A percentile compares a stretch with the other conserved stretches of the same genome.
Evolutionary conservation across 2,113 vertebrate species (phyloP).

Genomic region (Catagonus wagneri): DNA sequence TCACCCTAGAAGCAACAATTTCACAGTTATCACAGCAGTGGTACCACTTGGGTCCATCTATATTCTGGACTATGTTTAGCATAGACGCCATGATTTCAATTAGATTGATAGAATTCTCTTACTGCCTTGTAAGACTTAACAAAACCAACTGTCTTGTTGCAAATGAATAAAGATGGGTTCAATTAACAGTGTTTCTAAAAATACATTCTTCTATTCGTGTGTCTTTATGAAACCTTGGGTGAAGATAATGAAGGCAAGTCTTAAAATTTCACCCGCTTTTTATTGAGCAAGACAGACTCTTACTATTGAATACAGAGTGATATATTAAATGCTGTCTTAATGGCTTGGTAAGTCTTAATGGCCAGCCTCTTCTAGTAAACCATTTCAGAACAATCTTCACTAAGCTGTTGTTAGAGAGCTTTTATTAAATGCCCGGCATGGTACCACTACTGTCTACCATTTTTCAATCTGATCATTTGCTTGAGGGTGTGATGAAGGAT

Average conservation of each 20-base stretch:
- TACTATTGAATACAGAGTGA: neutral
- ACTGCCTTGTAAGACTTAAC: conserved; percentile 16
- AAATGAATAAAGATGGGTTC: conserved; percentile 50
- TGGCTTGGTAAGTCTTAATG: conserved; percentile 16
- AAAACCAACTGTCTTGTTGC: conserved; percentile 15
- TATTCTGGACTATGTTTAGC: neutral
- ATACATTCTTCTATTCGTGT: conserved; percentile 2
- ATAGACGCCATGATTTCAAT: conserved; percentile 25
- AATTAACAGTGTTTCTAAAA: conserved; percentile 48
- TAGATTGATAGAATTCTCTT: conserved; percentile 22
- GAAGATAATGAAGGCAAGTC: conserved; percentile 28
- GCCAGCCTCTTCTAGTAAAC: neutral
- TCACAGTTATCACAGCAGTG: conserved; percentile 10
- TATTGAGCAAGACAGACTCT: conserved; percentile 30
- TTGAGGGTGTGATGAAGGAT: conserved; percentile 1
- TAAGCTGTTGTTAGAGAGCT: conserved; percentile 7
- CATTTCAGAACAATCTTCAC: neutral
- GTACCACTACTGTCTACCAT: neutral
- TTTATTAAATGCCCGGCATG: conserved; percentile 10
- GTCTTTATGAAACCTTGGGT: conserved; percentile 34
- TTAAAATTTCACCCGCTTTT: conserved; percentile 44
- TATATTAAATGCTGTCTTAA: conserved; percentile 35
- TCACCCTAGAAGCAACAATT: conserved; percentile 1
- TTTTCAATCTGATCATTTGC: conserved; percentile 51
- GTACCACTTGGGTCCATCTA: neutral